These are phyloP conservation scores for Phorcus lineatus DNA, from an alignment of 2,888 invertebrate species.

Conservation along the genomic window DNA sequence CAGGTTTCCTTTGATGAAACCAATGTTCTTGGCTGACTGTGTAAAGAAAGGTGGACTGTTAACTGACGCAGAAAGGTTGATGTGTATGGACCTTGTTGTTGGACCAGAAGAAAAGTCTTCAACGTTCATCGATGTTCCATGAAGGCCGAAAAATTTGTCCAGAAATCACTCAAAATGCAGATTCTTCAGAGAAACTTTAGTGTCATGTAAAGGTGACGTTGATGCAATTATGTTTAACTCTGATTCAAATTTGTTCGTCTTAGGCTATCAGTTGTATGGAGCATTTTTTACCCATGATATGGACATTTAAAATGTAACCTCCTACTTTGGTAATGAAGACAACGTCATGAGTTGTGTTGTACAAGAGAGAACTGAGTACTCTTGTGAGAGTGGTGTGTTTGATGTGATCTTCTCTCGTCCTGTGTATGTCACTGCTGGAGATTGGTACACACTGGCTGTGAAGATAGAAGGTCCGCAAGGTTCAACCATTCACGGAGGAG, in stretches of 20 bases:
- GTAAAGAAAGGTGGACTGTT: no score
- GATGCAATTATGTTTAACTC: background rate
- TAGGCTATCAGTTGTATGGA: background rate
- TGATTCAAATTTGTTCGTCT: background rate
- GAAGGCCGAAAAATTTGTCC: no score
- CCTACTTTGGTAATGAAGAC: background rate
- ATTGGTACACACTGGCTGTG: background rate
- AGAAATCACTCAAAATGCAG: no score
- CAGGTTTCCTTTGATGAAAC: no score
- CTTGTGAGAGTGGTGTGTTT: background rate
- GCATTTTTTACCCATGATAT: no score
- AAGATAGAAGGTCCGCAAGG: slow-evolving; percentile 1
- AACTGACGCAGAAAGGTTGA: no score
- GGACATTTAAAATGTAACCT: background rate
- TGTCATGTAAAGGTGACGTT: background rate
- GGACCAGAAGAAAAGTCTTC: no score
- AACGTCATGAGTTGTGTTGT: background rate
- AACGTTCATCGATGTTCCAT: no score
- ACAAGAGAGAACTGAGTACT: background rate
- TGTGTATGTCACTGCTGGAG: background rate
- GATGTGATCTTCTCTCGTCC: background rate
- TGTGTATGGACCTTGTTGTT: no score
- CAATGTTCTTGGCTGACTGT: no score
- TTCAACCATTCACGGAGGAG: background rate
- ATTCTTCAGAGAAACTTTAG: no score